Evolutionary conservation across 2,113 vertebrate genomes (phyloP), one percentile per base, ranked within the genome.

Genomic region (Hepsetus odoe): DNA sequence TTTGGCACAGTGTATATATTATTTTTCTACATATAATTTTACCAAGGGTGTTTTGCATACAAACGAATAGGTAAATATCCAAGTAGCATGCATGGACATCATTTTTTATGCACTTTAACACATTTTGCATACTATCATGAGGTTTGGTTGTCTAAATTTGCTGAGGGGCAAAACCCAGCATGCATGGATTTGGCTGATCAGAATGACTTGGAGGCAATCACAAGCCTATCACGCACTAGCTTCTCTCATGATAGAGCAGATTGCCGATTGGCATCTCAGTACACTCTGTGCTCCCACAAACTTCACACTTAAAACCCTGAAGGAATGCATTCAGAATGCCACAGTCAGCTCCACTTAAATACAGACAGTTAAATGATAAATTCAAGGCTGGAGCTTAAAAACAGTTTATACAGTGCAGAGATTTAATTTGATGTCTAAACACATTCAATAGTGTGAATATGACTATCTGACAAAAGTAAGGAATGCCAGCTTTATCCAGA

Each of bases 121-220:
- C 12, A 65, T 65, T 8, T 65, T 22, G 22, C 32, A 20, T 20
- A 65, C 35, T 22, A 59, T 44, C 59, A 44, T 77, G 51, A 59
- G 38, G 53, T 77, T 70, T 77, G 38, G 58, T 72, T 64, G 40
- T 64, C 69, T 64, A 28, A 33, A 55, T 72, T 72, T 79, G 76
- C 56, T 59, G 51, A 68, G 40, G 76, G 72, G 72, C 67, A 4
- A 40, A 53, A 49, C 20, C n/a, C 20, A 26, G 67, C n/a, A 14
- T 64, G 68, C 32, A 46, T 53, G 40, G 28, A 64, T 72, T 71
- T 59, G 68, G 49, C 68, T 81, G 62, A 49, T 44, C 18, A 58
- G 26, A 58, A 24, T 62, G 46, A n/a, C 22, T 72, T 66, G 46
- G 53, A 72, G 66, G 40, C 53, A 24, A 61, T 72, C 72, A 58